Percentiles rank a stretch among this genome's conserved stretches.
Evolutionary conservation across 2,888 invertebrate species (phyloP).

Genomic region (Ramazzottius varieornatus): DNA sequence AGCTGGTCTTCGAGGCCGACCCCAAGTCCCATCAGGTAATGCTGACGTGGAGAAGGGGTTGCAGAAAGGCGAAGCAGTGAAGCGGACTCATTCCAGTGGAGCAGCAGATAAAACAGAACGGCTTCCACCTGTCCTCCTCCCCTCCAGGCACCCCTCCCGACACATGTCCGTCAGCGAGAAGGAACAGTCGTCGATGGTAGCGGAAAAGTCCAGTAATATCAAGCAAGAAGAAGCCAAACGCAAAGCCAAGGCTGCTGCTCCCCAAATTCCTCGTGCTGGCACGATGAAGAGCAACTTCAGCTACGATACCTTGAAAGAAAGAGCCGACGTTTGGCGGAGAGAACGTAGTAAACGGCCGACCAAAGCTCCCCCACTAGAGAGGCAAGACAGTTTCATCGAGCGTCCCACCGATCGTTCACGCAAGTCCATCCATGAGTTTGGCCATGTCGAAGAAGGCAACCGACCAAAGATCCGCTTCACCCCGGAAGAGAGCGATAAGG

Average conservation of each 20-base stretch:
- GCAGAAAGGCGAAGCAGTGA: no score
- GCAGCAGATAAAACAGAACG: no score
- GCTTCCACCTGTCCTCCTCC: no score
- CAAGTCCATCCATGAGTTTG: no score
- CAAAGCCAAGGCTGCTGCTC: background rate
- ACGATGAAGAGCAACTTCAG: background rate
- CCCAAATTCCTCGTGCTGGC: background rate
- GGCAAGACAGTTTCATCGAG: background rate
- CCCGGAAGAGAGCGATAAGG: background rate
- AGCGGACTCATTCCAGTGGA: no score
- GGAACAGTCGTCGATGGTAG: no score
- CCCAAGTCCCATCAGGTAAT: no score
- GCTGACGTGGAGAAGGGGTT: no score
- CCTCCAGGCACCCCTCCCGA: no score
- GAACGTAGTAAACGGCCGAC: background rate
- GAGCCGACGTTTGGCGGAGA: background rate
- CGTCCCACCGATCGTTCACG: background rate
- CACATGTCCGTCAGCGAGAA: no score
- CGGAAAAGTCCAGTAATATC: no score
- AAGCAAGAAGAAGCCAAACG: background rate
- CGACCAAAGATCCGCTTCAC: conserved; percentile 3
- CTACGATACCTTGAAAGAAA: background rate
- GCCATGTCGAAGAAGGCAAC: background rate
- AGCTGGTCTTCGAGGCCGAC: no score
- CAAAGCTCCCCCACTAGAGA: background rate